Evolutionary conservation across 2,888 invertebrate species (phyloP).

Genomic region (Watsonalla cultraria): DNA sequence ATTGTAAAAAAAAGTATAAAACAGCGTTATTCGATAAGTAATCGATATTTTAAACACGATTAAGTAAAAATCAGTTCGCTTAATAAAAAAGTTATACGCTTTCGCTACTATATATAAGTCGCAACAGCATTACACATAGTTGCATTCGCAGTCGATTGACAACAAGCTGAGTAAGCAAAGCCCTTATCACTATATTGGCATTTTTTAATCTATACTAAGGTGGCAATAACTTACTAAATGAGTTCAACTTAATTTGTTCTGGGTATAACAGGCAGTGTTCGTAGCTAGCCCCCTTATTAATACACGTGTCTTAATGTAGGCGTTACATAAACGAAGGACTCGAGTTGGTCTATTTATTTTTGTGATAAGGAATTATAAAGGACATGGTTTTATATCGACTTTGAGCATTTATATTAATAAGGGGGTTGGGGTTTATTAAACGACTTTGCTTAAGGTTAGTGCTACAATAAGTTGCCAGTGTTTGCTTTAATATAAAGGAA

Average conservation of each 20-base stretch:
- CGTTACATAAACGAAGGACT: too few species aligned
- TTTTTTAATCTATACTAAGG: constrained; percentile 19
- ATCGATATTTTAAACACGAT: not conserved
- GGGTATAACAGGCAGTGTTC: constrained; percentile 16
- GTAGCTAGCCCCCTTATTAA: not conserved
- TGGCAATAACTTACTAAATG: constrained; percentile 13
- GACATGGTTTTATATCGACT: too few species aligned
- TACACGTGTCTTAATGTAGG: too few species aligned
- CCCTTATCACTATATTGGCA: constrained; percentile 32
- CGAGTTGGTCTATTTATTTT: too few species aligned
- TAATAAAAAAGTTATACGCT: not conserved
- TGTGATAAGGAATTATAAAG: too few species aligned
- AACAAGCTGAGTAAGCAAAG: constrained; percentile 24
- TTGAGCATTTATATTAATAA: too few species aligned
- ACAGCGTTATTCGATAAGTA: not conserved
- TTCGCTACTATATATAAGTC: constrained; percentile 6
- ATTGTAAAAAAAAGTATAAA: too few species aligned
- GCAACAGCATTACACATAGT: constrained; percentile 21
- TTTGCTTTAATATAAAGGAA: too few species aligned
- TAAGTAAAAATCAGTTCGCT: not conserved
- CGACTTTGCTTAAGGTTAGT: not conserved
- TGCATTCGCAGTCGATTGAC: constrained; percentile 18
- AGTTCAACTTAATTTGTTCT: constrained; percentile 8
- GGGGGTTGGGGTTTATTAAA: not conserved
- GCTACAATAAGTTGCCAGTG: too few species aligned